Evolutionary conservation across 2,888 invertebrate species (phyloP), one percentile per base, ranked within the genome.

Genomic region (Peribatodes rhomboidaria): DNA sequence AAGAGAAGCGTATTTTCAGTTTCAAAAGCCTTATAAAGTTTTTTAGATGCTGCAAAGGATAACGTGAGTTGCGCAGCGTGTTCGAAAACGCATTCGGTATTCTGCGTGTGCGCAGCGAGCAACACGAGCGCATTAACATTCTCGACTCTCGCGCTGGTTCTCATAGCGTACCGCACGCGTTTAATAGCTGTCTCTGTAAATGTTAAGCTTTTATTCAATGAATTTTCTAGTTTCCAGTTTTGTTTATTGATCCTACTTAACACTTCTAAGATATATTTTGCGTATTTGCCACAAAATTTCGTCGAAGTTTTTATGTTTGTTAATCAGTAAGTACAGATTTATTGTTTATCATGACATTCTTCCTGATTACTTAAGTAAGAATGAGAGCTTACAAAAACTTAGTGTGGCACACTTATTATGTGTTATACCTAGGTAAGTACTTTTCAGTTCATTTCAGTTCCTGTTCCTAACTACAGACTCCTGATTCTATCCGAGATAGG

Each of bases 81-180:
- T 80, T 67, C 61, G 59, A 69, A 77, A 80, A 81, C 79, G 80
- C 82, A 86, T 84, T 88, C 78, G 70, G 87, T 89, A 92, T 90
- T 87, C 91, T 77, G 82, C 82, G 82, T 76, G 82, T 81, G 88
- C 82, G 78, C 85, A 75, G 67, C 69, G 75, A 75, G 81, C 85
- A 83, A 90, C 92, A 92, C 91, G 91, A 89, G 80, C 85, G 80
- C 87, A 91, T 92, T 92, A 90, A 85, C 85, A 92, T 92, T 91
- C 92, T 79, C 84, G 72, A 75, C 85, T 87, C 87, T 85, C 79
- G 83, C 87, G 82, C 78, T 73, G 80, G 90, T 90, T 90, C 91
- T 90, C 91, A 90, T 88, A 86, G 85, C 82, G 74, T 77, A 76
- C 75, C 81, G 80, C 83, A 78, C 79, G 80, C 79, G 79, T 79